These are phyloP conservation scores for Perccottus glenii DNA, from an alignment of 2,113 vertebrate species.

Conservation along the genomic window DNA sequence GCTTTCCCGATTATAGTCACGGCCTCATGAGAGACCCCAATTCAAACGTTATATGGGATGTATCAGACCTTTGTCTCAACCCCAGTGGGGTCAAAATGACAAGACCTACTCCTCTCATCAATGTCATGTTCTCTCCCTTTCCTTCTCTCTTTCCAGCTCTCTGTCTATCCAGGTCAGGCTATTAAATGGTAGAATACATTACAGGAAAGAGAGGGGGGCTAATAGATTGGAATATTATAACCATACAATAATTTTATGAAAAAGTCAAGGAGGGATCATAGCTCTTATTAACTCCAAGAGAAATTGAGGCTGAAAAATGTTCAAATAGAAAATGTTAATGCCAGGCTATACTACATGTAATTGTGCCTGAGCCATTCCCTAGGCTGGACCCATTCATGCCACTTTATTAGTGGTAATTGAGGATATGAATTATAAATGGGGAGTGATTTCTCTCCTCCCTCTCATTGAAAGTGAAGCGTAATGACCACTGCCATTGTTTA, in stretches of 20 bases:
- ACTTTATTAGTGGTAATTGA: constrained; percentile 99
- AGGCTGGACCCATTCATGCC: constrained; percentile 85
- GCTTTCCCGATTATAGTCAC: constrained; percentile 61
- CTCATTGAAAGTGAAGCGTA: constrained; percentile 93
- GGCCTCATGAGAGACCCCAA: constrained; percentile 64
- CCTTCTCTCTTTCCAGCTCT: constrained; percentile 70
- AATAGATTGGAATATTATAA: constrained; percentile 99
- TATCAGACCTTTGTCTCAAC: constrained; percentile 77
- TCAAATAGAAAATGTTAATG: constrained; percentile 99
- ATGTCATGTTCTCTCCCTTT: constrained; percentile 58
- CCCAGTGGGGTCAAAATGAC: constrained; percentile 71
- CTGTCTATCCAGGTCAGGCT: constrained; percentile 92
- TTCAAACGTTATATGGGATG: constrained; percentile 60
- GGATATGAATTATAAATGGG: constrained; percentile 99
- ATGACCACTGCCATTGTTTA: constrained; percentile 91
- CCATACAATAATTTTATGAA: constrained; percentile 99
- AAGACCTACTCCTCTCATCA: constrained; percentile 71
- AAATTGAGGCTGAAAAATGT: constrained; percentile 99
- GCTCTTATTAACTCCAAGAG: constrained; percentile 98
- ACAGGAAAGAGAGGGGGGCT: constrained; percentile 83
- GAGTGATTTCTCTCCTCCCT: constrained; percentile 78
- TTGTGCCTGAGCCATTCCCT: constrained; percentile 93
- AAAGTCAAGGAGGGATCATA: constrained; percentile 99
- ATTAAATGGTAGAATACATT: constrained; percentile 99
- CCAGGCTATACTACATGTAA: constrained; percentile 94